Conservation (phyloP, 2,113 vertebrate genomes). For the Prunella himalayana region DNA sequence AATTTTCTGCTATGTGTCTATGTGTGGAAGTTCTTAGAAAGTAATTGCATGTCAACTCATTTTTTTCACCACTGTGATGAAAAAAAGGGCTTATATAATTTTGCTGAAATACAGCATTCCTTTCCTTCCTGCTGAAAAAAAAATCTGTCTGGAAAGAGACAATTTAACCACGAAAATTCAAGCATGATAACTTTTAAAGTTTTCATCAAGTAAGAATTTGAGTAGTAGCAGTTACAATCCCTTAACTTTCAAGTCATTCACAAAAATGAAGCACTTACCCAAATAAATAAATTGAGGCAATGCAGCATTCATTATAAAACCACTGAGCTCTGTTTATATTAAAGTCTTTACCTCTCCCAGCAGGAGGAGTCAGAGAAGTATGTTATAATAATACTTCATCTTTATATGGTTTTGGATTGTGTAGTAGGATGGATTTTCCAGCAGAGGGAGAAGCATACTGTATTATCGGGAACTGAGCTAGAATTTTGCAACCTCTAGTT, state of each 20-base stretch:
- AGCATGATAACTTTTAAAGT: neutral
- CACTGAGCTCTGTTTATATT: neutral
- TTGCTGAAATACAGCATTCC: neutral
- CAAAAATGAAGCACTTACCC: neutral
- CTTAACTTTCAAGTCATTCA: neutral
- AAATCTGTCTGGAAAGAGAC: neutral
- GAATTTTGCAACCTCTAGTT: neutral
- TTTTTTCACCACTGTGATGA: neutral
- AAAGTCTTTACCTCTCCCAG: neutral
- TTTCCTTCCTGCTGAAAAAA: neutral
- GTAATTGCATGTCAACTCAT: neutral
- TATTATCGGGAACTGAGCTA: neutral
- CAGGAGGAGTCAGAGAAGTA: slow-evolving; percentile 4
- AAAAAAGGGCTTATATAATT: neutral
- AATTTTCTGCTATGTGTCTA: neutral
- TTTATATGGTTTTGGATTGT: neutral
- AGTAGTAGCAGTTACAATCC: neutral
- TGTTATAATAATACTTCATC: neutral
- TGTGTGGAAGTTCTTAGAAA: neutral
- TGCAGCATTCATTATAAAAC: neutral
- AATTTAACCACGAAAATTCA: neutral
- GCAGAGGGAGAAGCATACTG: slow-evolving; percentile 43
- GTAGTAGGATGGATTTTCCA: slow-evolving; percentile 12
- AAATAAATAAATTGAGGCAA: neutral
- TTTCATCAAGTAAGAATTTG: neutral